These are phyloP conservation scores for Choloepus hoffmanni DNA, from an alignment of 2,113 vertebrate species.

Conservation along the genomic window DNA sequence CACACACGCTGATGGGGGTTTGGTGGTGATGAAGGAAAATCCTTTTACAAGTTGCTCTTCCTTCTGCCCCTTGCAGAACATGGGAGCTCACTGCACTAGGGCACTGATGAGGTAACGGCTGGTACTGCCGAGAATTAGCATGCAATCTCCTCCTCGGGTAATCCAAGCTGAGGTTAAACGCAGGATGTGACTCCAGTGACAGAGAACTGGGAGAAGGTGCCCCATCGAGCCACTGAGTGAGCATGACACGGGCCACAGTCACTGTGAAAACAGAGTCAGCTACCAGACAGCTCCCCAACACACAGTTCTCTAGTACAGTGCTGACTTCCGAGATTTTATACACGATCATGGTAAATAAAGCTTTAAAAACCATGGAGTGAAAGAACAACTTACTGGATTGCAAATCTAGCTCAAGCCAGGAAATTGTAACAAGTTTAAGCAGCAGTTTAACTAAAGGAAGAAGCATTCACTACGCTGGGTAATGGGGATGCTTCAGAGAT, in stretches of 20 bases:
- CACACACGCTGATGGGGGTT: fast-evolving
- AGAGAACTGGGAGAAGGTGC: neutral
- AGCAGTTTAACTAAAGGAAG: neutral
- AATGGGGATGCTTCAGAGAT: neutral
- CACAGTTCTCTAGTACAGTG: neutral
- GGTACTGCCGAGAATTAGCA: neutral
- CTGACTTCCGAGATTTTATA: neutral
- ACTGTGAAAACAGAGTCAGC: neutral
- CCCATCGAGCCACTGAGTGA: neutral
- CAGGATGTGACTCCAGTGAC: neutral
- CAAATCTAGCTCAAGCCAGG: neutral
- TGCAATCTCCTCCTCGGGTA: neutral
- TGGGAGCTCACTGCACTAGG: neutral
- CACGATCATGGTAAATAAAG: neutral
- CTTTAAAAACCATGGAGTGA: neutral
- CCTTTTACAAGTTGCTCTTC: neutral
- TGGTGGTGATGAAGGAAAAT: neutral
- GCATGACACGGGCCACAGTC: neutral
- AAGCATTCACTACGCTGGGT: neutral
- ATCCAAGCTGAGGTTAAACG: neutral
- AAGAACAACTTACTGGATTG: neutral
- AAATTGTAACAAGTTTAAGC: neutral
- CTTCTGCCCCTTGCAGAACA: neutral
- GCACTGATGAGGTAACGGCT: neutral
- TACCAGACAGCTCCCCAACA: neutral